Base-by-base conservation (phyloP, 2,113 vertebrate species). In the Chauna torquata region DNA sequence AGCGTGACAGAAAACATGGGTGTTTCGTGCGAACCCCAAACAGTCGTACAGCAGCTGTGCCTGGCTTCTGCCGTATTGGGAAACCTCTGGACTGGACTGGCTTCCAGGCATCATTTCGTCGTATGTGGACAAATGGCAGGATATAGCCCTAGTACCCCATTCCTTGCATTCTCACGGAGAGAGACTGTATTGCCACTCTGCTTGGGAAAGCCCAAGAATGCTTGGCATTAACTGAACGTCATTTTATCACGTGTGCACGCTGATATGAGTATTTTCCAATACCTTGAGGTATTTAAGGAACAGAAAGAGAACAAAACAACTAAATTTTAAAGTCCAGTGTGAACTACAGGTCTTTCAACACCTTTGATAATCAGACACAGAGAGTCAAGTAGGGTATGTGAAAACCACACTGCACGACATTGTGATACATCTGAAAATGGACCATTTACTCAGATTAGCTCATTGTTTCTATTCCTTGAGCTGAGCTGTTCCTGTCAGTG, bases 361-460 rank as follows among this genome's bases (percentile, higher is more conserved):
- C 52, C 65, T 94, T 85, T 82, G 81, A 78, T 90, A 88, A 80
- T 45, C 74, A 83, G 55, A 71, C 30, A 47, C 24, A 55, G 38
- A 32, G 50, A 76, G 44, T 92, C 78, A 79, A 50, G 68, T 14
- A 62, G 45, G 57, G 59, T 28, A 90, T 17, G 62, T 79, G 59
- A 88, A 83, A 95, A 23, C 12, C 24, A 27, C 44, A 32, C 59
- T 42, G 61, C 61, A 9, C 3, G 12, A 10, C 64, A 3, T 28
- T 58, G 79, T 49, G 90, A 79, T 71, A 81, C 70, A 30, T 74
- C 78, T 74, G 87, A 96, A 90, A 95, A 86, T 9, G 55, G 54
- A 47, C 50, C 78, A 34, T 87, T 92, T 95, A 42, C 80, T 68
- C 85, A 87, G 85, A 66, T 90, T 70, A 95, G 70, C 75, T 94